Percentiles rank a stretch among this genome's conserved stretches.
phyloP scores from a whole-genome alignment of 1,140 invertebrate species.

The Babylonia areolata region DNA sequence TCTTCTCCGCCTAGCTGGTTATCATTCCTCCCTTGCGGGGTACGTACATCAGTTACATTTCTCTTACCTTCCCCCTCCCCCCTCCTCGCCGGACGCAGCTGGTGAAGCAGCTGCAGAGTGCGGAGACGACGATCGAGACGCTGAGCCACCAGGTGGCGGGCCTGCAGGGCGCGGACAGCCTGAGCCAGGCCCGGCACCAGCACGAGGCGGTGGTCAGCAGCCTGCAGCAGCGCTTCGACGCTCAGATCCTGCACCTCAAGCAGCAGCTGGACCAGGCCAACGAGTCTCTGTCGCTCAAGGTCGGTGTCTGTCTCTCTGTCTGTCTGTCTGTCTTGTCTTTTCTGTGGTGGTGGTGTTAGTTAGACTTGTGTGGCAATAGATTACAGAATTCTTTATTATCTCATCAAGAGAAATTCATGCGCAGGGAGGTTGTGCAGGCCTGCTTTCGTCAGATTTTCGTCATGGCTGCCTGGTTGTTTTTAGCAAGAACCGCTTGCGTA shows the following conservation, averaged over 20 bases:
- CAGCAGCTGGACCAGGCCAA: slow-evolving; percentile 63
- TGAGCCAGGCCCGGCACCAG: slow-evolving; percentile 64
- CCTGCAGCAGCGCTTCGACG: slow-evolving; percentile 66
- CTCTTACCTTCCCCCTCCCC: too few relatives aligned
- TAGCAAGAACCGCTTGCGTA: too few relatives aligned
- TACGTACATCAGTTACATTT: too few relatives aligned
- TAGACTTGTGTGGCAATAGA: too few relatives aligned
- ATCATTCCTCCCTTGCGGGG: too few relatives aligned
- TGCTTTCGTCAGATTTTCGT: too few relatives aligned
- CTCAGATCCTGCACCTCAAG: slow-evolving; percentile 65
- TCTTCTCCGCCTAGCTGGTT: too few relatives aligned
- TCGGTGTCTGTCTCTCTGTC: slow-evolving; percentile 22
- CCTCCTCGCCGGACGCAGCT: slow-evolving; percentile 47
- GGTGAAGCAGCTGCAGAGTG: slow-evolving; percentile 65
- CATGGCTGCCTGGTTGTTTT: too few relatives aligned
- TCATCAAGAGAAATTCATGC: too few relatives aligned
- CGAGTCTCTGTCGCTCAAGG: slow-evolving; percentile 56
- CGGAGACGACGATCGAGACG: slow-evolving; percentile 71
- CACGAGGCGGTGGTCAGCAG: slow-evolving; percentile 66
- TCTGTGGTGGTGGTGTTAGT: too few relatives aligned
- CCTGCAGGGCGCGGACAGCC: slow-evolving; percentile 66
- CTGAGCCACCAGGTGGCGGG: slow-evolving; percentile 69
- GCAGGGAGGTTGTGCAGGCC: too few relatives aligned
- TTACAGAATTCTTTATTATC: too few relatives aligned
- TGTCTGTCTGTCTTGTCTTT: not conserved